Evolutionary conservation across 2,797 vertebrate species (phyloP), one percentile per base, ranked within the genome.

Genomic region (Clarias fuscus): DNA sequence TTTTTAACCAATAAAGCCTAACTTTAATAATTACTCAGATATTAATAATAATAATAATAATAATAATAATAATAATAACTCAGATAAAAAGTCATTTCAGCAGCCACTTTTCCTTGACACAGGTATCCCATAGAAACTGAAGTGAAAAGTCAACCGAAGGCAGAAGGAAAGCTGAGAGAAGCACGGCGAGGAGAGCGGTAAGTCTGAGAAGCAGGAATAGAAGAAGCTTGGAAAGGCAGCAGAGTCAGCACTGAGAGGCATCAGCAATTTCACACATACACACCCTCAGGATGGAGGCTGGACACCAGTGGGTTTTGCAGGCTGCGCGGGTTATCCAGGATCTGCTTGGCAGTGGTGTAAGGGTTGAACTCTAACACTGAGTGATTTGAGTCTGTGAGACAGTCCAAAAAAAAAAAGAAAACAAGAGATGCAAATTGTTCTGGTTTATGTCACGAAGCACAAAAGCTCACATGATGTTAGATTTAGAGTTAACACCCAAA

Each of bases 201-300:
- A 86, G 33, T 86, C 37, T 85, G 73, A 68, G 81, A 85, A 82
- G 83, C 72, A 83, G 85, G 87, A 86, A 87, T 79, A 85, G 78
- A 79, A 86, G 48, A 88, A 73, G 79, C 37, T 37, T 80, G 73
- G 77, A 76, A 62, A 87, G 40, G 87, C 75, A 85, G 82, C 65
- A 76, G 37, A 43, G 43, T 81, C 33, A 62, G 78, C 7, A 15
- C 77, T 33, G 75, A 85, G 56, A 86, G 75, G 43, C 85, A 79
- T 62, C 64, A 64, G 8, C 61, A 24, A 4, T 84, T 72, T 1
- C 7, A 92, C 81, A 92, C 40, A 83, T 93, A 96, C 95, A 81
- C 93, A 96, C 96, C 95, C 92, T 96, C 95, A 0, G 95, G 94
- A 84, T 89, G 96, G 90, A 95, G 90, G 89, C 93, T 92, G 91